Conservation (phyloP, 1,140 invertebrate genomes). For the Achatina immaculata region DNA sequence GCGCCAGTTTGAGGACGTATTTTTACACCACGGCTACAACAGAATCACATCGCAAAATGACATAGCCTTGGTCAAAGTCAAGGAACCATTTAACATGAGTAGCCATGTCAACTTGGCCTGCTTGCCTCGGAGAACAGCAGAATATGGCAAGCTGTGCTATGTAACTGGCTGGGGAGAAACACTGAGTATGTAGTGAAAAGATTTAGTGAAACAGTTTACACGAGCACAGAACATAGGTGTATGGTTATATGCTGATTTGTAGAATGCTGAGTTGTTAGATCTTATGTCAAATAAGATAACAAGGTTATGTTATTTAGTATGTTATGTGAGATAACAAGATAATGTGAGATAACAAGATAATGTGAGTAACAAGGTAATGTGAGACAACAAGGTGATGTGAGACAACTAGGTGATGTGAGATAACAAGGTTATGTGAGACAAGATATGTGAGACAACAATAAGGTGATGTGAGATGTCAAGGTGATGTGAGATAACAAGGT, state of each 20-base stretch:
- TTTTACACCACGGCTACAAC: constrained; percentile 55
- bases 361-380: no score
- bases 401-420: not conserved
- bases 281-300: not conserved
- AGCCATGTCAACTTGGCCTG: constrained; percentile 31
- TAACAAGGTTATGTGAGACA: not conserved
- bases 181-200: constrained; percentile 40
- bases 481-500: no score
- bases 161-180: constrained; percentile 65
- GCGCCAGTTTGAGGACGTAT: constrained; percentile 41
- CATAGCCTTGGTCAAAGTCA: constrained; percentile 38
- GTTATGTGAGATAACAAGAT: not conserved
- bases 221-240: not conserved
- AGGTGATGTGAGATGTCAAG: no score
- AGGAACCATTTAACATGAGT: constrained; percentile 20
- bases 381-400: no score
- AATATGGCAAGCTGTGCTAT: constrained; percentile 47
- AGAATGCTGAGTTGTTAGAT: no score
- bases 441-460: no score
- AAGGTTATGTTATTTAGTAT: not conserved
- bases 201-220: no score
- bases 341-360: no score
- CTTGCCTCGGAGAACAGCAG: constrained; percentile 61
- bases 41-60: constrained; percentile 53
- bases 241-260: not conserved